Evolutionary conservation across 2,113 vertebrate genomes (phyloP).

Genomic region (Taxidea taxus): DNA sequence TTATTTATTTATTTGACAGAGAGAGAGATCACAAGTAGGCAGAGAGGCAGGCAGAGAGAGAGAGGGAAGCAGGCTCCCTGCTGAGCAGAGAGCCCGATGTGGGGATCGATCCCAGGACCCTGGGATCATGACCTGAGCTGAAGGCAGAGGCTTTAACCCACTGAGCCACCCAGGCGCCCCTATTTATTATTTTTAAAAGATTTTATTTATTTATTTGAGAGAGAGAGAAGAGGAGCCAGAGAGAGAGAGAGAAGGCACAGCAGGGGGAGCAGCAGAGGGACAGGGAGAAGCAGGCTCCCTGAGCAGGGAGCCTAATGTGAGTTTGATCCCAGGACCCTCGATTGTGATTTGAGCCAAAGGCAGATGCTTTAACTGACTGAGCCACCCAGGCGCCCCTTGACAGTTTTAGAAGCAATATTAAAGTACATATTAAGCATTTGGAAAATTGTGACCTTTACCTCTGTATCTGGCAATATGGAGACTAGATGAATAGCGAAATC

Average conservation of each 20-base stretch:
- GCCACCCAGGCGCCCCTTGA: not conserved
- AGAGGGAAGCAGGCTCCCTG: not conserved
- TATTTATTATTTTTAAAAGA: too few species aligned
- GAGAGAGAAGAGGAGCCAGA: too few species aligned
- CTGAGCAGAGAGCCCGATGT: rapidly evolving
- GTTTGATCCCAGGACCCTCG: not conserved
- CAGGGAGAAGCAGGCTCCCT: not conserved
- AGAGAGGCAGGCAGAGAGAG: not conserved
- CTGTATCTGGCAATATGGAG: not conserved
- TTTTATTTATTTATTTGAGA: too few species aligned
- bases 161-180: not conserved
- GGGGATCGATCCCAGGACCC: not conserved
- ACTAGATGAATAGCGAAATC: not conserved
- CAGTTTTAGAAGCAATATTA: not conserved
- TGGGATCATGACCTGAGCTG: not conserved
- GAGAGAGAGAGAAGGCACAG: not conserved
- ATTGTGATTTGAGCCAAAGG: not conserved
- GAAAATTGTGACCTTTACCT: not conserved
- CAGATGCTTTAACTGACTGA: not conserved
- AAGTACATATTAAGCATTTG: not conserved
- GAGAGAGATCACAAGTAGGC: too few species aligned
- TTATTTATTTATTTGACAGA: not conserved
- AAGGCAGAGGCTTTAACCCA: not conserved
- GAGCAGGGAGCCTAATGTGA: not conserved
- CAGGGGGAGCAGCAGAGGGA: not conserved